Evolutionary conservation across 2,113 vertebrate genomes (phyloP).

Genomic region (Struthidea cinerea): DNA sequence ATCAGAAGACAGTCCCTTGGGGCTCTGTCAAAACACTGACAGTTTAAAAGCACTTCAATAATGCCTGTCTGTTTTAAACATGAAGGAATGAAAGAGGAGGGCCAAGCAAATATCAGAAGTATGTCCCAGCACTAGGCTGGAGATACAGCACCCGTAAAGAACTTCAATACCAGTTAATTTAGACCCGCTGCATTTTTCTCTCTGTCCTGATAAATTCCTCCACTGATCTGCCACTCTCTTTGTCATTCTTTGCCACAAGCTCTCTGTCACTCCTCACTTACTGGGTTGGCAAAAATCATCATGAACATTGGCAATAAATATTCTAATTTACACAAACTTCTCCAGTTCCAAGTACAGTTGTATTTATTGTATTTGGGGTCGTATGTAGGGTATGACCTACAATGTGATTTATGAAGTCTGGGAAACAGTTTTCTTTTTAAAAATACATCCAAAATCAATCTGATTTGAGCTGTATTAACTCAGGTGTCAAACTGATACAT

Average conservation of each 20-base stretch:
- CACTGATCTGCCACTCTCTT: background rate
- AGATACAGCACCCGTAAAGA: accelerated
- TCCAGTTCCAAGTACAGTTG: background rate
- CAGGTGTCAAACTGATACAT: background rate
- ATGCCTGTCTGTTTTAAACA: background rate
- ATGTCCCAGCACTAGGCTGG: background rate
- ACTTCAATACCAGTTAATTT: background rate
- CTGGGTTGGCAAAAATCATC: background rate
- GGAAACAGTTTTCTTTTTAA: background rate
- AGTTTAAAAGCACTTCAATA: background rate
- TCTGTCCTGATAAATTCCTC: background rate
- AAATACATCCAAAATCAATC: background rate
- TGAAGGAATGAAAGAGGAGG: background rate
- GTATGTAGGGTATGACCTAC: background rate
- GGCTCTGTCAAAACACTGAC: background rate
- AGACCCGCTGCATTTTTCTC: background rate
- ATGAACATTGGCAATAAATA: background rate
- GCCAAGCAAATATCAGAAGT: background rate
- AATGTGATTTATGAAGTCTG: background rate
- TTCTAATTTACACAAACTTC: background rate
- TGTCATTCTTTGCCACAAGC: background rate
- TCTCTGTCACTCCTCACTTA: background rate
- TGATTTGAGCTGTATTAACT: background rate
- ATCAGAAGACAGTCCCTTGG: background rate
- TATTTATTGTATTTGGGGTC: background rate